Conservation (phyloP, 64 coral and sea anemone genomes). For the Stichodactyla mertensii region DNA sequence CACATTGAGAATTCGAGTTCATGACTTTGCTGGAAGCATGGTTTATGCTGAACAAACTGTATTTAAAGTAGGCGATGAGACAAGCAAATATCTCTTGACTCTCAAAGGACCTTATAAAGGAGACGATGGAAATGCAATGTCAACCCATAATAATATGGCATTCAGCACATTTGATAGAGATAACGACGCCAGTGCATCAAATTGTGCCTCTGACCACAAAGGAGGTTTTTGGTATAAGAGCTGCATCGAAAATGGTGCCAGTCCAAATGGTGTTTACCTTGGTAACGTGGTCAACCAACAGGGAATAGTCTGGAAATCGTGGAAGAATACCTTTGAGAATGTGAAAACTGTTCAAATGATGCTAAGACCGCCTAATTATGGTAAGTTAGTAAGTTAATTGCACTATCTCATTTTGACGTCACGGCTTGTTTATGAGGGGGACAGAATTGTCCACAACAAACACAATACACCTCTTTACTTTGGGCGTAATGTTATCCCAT, state of each 20-base stretch:
- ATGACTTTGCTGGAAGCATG: background rate
- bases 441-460: too few species aligned
- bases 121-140: background rate
- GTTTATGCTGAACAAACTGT: background rate
- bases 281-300: background rate
- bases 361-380: conserved; percentile 10
- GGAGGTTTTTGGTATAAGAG: conserved; percentile 8
- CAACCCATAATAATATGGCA: background rate
- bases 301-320: conserved; percentile 6
- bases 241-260: conserved; percentile 6
- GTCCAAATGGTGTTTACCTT: conserved; percentile 1
- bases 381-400: background rate
- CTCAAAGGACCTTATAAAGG: background rate
- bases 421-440: too few species aligned
- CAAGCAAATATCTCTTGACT: background rate
- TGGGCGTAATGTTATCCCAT: too few species aligned
- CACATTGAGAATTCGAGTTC: background rate
- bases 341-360: conserved; percentile 14
- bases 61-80: background rate
- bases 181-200: background rate
- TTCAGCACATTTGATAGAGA: conserved; percentile 10
- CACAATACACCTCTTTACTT: too few species aligned
- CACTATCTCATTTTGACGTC: background rate
- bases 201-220: conserved; percentile 1
- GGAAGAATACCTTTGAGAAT: conserved; percentile 6